These are phyloP conservation scores for Tuta absoluta DNA, from an alignment of 2,888 invertebrate genomes.

Conservation along the genomic window DNA sequence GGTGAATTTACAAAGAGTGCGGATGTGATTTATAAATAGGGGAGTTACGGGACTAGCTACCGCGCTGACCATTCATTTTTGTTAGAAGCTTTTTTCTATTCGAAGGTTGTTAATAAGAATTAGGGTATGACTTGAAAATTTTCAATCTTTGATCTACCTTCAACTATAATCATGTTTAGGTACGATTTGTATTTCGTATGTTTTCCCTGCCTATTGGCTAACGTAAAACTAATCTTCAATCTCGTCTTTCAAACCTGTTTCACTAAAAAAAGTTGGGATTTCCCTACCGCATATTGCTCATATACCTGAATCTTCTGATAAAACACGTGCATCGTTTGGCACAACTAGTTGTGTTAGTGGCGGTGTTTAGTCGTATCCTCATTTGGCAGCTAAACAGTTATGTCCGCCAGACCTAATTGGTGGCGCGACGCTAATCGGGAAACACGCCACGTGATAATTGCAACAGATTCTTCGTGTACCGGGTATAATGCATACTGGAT, in stretches of 20 bases:
- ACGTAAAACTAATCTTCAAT: too few species aligned
- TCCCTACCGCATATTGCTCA: too few species aligned
- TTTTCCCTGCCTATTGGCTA: too few species aligned
- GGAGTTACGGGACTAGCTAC: slow-evolving; percentile 45
- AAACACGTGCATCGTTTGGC: slow-evolving; percentile 50
- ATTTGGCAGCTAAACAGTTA: slow-evolving; percentile 75
- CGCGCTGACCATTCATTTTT: slow-evolving; percentile 61
- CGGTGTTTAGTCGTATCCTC: slow-evolving; percentile 78
- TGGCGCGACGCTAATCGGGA: slow-evolving; percentile 77
- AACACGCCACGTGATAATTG: slow-evolving; percentile 80
- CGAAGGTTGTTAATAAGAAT: slow-evolving; percentile 58
- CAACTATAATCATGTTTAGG: too few species aligned
- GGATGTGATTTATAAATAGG: slow-evolving; percentile 75
- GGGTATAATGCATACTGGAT: slow-evolving; percentile 29
- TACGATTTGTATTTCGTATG: too few species aligned
- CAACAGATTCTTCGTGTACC: slow-evolving; percentile 59
- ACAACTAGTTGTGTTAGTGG: slow-evolving; percentile 53
- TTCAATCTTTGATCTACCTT: neutral
- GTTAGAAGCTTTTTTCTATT: slow-evolving; percentile 56
- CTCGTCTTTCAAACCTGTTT: too few species aligned
- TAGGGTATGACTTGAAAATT: slow-evolving; percentile 31
- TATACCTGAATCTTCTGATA: too few species aligned
- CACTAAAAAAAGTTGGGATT: too few species aligned
- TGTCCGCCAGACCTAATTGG: slow-evolving; percentile 80
- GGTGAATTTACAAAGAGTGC: slow-evolving; percentile 74